These are phyloP conservation scores for Euplexia lucipara DNA, from an alignment of 2,888 invertebrate genomes.

Conservation along the genomic window DNA sequence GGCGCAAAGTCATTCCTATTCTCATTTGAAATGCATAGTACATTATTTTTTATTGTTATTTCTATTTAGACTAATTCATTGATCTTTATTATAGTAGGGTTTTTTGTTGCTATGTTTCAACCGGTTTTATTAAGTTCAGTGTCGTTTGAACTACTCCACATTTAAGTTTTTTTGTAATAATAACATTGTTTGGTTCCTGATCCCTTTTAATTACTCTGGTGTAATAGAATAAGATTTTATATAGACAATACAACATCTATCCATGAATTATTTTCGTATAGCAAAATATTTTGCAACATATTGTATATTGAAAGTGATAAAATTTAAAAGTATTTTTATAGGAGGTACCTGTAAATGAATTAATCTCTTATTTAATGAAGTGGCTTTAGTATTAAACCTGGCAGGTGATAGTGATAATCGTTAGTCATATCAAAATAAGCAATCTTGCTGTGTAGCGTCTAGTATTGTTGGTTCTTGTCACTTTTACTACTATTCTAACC, in stretches of 20 bases:
- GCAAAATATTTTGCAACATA: conserved; percentile 44
- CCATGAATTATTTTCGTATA: conserved; percentile 50
- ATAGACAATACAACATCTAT: conserved; percentile 42
- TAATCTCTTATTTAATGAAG: conserved; percentile 48
- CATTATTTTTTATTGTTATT: conserved; percentile 65
- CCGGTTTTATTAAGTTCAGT: conserved; percentile 50
- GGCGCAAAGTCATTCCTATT: no score
- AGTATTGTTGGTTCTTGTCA: conserved; percentile 46
- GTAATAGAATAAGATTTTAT: conserved; percentile 27
- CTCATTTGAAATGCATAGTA: no score
- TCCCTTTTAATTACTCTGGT: conserved; percentile 1
- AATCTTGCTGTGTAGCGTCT: conserved; percentile 58
- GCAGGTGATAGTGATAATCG: conserved; percentile 58
- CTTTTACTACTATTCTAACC: conserved; percentile 13
- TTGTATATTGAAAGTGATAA: conserved; percentile 54
- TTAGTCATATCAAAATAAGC: conserved; percentile 67
- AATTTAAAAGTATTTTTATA: conserved; percentile 63
- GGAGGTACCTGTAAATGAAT: conserved; percentile 56
- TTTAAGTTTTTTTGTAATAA: conserved; percentile 42
- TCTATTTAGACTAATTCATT: conserved; percentile 61
- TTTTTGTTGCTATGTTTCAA: conserved; percentile 55
- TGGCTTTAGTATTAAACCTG: conserved; percentile 59
- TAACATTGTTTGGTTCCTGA: conserved; percentile 26
- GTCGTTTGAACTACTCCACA: conserved; percentile 29
- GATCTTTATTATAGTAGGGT: conserved; percentile 53